These are phyloP conservation scores for Acleris emargana DNA, from an alignment of 2,888 invertebrate species.

Conservation along the genomic window DNA sequence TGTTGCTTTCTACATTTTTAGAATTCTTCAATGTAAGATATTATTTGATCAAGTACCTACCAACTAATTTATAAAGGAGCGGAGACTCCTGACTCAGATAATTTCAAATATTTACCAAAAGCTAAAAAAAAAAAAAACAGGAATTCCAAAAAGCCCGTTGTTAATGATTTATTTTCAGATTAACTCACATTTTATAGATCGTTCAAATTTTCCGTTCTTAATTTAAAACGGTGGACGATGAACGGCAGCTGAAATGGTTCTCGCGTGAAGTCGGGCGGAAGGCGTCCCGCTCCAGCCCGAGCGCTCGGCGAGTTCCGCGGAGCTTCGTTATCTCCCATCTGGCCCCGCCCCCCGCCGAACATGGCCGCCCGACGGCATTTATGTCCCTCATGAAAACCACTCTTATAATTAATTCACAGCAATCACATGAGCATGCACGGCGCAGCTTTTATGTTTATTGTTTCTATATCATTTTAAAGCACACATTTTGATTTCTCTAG, in stretches of 20 bases:
- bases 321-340: constrained; percentile 75
- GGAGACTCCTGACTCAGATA: too few relatives aligned
- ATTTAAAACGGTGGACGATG: not conserved
- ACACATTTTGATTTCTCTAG: constrained; percentile 80
- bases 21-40: too few relatives aligned
- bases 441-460: constrained; percentile 80
- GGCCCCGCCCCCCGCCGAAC: constrained; percentile 45
- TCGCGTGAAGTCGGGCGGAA: constrained; percentile 22
- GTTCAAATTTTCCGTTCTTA: too few relatives aligned
- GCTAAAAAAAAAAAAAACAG: too few relatives aligned
- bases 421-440: constrained; percentile 72
- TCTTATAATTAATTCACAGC: constrained; percentile 81
- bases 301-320: constrained; percentile 43
- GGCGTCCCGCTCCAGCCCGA: constrained; percentile 30
- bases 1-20: too few relatives aligned
- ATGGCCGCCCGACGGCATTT: constrained; percentile 52
- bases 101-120: too few relatives aligned
- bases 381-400: constrained; percentile 79
- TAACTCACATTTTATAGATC: too few relatives aligned
- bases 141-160: too few relatives aligned
- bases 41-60: too few relatives aligned
- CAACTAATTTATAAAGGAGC: too few relatives aligned
- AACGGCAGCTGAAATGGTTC: constrained; percentile 1
- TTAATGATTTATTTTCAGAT: too few relatives aligned
- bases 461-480: constrained; percentile 80